A percentile compares a stretch with the other conserved stretches of the same genome.
These are phyloP conservation scores for Poecilia velifera DNA, from an alignment of 2,797 vertebrate species.

Conservation along the genomic window DNA sequence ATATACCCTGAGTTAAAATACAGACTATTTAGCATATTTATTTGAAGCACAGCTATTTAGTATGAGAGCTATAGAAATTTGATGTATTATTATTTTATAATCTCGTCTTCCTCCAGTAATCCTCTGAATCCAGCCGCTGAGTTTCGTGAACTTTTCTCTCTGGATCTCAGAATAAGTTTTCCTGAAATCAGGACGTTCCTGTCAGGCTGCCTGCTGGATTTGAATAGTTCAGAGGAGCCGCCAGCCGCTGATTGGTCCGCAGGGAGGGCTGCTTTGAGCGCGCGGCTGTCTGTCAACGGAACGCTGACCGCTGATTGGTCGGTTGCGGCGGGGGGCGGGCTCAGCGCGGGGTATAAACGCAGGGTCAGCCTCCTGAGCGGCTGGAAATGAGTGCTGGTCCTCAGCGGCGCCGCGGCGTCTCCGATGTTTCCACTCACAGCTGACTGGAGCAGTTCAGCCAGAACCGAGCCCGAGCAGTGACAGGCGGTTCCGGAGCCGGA, in stretches of 20 bases:
- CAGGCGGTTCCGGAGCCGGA: constrained; percentile 41
- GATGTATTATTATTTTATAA: too few species aligned
- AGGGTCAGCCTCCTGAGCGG: constrained; percentile 61
- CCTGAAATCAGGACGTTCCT: constrained; percentile 77
- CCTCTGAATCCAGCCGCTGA: too few species aligned
- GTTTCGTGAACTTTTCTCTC: not conserved
- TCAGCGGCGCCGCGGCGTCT: constrained; percentile 46
- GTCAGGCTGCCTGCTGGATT: constrained; percentile 80
- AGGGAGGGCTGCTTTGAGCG: constrained; percentile 44
- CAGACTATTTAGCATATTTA: too few species aligned
- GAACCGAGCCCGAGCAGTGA: constrained; percentile 59
- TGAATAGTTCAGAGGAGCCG: constrained; percentile 89
- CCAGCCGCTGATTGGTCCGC: constrained; percentile 79
- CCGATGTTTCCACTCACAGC: constrained; percentile 78
- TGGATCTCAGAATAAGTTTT: not conserved
- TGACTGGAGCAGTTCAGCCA: constrained; percentile 69
- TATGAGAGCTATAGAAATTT: too few species aligned
- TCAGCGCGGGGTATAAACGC: constrained; percentile 68
- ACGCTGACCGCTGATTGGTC: constrained; percentile 66
- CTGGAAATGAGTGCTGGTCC: constrained; percentile 82
- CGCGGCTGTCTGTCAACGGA: constrained; percentile 64
- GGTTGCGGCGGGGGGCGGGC: constrained; percentile 45
- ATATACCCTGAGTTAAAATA: too few species aligned
- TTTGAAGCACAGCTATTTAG: too few species aligned
- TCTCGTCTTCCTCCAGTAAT: too few species aligned